Evolutionary conservation across 2,113 vertebrate species (phyloP).

Genomic region (Dicentrarchus labrax): DNA sequence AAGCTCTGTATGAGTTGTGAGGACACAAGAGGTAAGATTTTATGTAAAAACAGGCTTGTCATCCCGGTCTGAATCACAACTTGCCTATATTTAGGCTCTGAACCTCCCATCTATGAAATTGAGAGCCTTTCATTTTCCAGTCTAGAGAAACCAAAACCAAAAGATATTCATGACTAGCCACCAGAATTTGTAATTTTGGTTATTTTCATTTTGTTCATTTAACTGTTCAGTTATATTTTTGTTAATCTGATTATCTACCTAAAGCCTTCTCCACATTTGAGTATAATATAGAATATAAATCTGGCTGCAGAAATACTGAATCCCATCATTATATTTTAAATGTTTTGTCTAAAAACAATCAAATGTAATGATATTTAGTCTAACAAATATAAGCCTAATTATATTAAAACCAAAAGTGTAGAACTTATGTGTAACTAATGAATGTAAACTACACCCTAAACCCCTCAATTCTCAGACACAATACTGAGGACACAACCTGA

Average conservation of each 20-base stretch:
- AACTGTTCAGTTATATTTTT: too few species aligned
- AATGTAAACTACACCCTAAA: background rate
- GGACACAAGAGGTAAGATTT: background rate
- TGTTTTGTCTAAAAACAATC: background rate
- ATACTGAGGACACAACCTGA: background rate
- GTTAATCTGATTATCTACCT: too few species aligned
- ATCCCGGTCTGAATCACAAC: background rate
- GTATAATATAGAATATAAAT: too few species aligned
- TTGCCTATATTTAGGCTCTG: slow-evolving; percentile 23
- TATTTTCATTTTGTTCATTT: too few species aligned
- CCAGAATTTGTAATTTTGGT: too few species aligned
- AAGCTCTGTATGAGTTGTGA: background rate
- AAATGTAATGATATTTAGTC: background rate
- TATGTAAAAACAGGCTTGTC: background rate
- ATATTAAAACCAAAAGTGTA: background rate
- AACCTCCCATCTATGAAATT: background rate
- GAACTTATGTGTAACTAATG: background rate
- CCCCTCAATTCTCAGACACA: background rate
- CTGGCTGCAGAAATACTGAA: too few species aligned
- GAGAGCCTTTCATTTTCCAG: background rate
- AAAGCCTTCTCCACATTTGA: too few species aligned
- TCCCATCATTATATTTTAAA: background rate
- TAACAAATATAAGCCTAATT: too few species aligned
- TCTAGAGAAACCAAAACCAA: background rate
- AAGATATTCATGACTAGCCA: too few species aligned